Percentiles rank a stretch among this genome's conserved stretches.
Conservation (phyloP, 2,888 invertebrate species). For the Tetragnatha montana region DNA sequence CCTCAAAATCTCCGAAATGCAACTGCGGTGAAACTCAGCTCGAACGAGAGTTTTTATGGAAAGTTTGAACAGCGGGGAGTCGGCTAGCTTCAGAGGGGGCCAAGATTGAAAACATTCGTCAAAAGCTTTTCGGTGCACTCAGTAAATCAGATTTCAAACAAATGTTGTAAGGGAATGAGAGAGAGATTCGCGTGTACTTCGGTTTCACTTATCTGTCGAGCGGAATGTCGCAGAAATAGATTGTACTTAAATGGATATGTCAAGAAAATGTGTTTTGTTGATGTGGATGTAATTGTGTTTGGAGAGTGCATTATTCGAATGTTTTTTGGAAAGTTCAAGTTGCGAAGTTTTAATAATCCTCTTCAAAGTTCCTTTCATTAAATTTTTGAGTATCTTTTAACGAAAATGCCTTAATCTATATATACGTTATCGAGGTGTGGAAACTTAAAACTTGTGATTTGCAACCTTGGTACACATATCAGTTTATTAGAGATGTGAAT, state of each 20-base stretch:
- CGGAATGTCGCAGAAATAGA: too few species aligned
- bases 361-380: too few species aligned
- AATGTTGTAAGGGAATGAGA: not conserved
- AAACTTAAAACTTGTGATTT: too few species aligned
- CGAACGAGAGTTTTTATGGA: conserved; percentile 23
- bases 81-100: conserved; percentile 6
- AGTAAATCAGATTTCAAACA: not conserved
- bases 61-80: not conserved
- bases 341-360: too few species aligned
- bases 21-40: not conserved
- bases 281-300: too few species aligned
- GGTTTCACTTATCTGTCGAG: not conserved
- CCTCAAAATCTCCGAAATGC: not conserved
- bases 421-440: too few species aligned
- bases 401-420: too few species aligned
- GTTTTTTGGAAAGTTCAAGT: too few species aligned
- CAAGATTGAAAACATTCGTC: conserved; percentile 37
- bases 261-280: not conserved
- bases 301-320: too few species aligned
- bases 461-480: too few species aligned
- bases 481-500: too few species aligned
- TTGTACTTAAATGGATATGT: not conserved
- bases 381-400: too few species aligned
- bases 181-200: not conserved
- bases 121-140: conserved; percentile 6